Base-by-base conservation (phyloP, 2,113 vertebrate genomes). In the Anhinga rufa region DNA sequence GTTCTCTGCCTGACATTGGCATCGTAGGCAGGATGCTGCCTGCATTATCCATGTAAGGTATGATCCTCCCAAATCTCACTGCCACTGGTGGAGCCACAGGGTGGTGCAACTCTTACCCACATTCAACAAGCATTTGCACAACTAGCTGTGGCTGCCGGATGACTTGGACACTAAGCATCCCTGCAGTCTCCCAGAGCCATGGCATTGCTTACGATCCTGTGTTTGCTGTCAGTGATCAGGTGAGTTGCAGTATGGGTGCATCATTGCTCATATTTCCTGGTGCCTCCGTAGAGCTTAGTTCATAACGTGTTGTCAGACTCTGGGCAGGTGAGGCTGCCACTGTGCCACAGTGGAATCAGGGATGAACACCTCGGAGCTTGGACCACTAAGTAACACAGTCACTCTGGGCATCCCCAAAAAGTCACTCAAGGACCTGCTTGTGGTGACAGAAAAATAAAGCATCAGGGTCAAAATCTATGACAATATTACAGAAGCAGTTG, bases 241-340 rank as follows among this genome's bases (percentile, higher is more conserved):
- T 40, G 55, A 42, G 54, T 0, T 55, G 48, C n/a, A 29, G 26
- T 10, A 44, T 1, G 0, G 36, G 32, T 11, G 12, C 61, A 29
- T 9, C 55, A 6, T 7, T 49, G 55, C 34, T 31, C 46, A 1
- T 32, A 5, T 24, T 18, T 62, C 80, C 46, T 2, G 3, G 4
- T 21, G n/a, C 15, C 69, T 60, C 13, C 3, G 0, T 2, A 78
- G 24, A 77, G n/a, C 14, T 77, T 40, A 28, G 36, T 1, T 20
- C 15, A 4, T 1, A 2, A 19, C 1, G 0, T 15, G 19, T 6
- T 64, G 18, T n/a, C 54, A 60, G 32, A 0, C 4, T 2, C 15
- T 2, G 14, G 52, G 8, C 17, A n/a, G 10, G 1, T 7, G 49
- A 57, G 25, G 7, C 12, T 82, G 51, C 20, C 10, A 2, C 79